Evolutionary conservation across 2,113 vertebrate species (phyloP).

Genomic region (Phyllostomus hastatus): DNA sequence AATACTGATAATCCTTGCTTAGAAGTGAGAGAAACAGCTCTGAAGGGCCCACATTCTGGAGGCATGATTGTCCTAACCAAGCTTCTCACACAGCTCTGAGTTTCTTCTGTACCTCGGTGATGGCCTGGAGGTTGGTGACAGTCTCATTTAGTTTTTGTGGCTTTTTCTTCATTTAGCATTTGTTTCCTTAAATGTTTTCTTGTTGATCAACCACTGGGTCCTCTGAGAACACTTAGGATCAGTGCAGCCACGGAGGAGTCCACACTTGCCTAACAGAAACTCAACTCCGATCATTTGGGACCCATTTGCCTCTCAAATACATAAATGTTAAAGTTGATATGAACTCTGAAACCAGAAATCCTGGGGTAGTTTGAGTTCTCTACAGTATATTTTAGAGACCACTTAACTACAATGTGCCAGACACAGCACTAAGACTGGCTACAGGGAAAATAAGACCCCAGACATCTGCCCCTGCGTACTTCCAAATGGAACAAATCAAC

Average conservation of each 20-base stretch:
- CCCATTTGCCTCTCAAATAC: not conserved
- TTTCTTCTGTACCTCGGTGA: not conserved
- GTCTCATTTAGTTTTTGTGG: not conserved
- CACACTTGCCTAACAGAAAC: not conserved
- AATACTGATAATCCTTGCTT: not conserved
- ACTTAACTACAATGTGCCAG: not conserved
- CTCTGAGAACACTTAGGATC: not conserved
- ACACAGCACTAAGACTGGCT: not conserved
- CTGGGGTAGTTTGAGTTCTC: not conserved
- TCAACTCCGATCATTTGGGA: not conserved
- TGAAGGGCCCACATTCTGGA: not conserved
- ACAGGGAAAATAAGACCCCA: not conserved
- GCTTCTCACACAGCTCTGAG: not conserved
- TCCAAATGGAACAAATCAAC: not conserved
- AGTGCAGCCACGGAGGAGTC: not conserved
- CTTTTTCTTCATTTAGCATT: not conserved
- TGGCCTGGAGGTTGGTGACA: not conserved
- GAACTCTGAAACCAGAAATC: not conserved
- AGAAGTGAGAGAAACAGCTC: not conserved
- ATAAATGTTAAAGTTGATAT: not conserved
- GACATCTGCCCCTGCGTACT: not conserved
- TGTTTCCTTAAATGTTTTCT: not conserved
- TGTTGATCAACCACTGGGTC: not conserved
- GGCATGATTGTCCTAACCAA: too few relatives aligned
- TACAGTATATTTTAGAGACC: not conserved